These are phyloP conservation scores for Cololabis saira DNA, from an alignment of 2,113 vertebrate genomes.

Conservation along the genomic window DNA sequence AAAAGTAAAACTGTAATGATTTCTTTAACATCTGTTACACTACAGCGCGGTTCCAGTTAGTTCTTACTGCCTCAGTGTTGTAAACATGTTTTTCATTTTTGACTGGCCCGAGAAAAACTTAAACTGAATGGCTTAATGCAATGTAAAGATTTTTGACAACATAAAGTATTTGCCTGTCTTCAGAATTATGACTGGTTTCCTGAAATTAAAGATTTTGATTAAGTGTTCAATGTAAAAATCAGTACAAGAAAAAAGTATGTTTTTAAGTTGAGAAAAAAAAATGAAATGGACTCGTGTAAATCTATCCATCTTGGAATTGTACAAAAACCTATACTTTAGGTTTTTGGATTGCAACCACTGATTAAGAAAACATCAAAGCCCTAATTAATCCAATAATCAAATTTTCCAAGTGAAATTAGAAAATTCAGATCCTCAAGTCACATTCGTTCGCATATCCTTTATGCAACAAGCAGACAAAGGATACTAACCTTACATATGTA, in stretches of 20 bases:
- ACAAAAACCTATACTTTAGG: not conserved
- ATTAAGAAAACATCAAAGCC: no score
- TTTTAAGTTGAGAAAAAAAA: no score
- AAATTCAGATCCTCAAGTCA: not conserved
- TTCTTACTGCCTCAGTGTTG: conserved; percentile 15
- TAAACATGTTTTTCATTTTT: conserved; percentile 38
- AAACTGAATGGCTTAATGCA: no score
- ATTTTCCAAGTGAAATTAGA: no score
- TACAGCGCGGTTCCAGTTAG: conserved; percentile 25
- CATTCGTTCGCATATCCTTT: not conserved
- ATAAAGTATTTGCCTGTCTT: conserved; percentile 20
- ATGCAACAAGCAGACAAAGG: not conserved
- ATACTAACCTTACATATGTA: not conserved
- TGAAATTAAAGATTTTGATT: conserved; percentile 13
- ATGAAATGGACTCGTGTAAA: not conserved
- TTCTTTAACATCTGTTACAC: conserved; percentile 57
- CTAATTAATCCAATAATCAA: no score
- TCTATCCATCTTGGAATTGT: not conserved
- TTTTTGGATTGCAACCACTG: not conserved
- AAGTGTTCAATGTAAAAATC: not conserved
- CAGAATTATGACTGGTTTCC: conserved; percentile 22
- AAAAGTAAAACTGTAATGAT: conserved; percentile 51
- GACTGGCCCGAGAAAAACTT: conserved; percentile 1
- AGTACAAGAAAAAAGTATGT: no score
- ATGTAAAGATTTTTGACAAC: no score